phyloP scores from a whole-genome alignment of 2,888 invertebrate species.

The Volucella inflata region DNA sequence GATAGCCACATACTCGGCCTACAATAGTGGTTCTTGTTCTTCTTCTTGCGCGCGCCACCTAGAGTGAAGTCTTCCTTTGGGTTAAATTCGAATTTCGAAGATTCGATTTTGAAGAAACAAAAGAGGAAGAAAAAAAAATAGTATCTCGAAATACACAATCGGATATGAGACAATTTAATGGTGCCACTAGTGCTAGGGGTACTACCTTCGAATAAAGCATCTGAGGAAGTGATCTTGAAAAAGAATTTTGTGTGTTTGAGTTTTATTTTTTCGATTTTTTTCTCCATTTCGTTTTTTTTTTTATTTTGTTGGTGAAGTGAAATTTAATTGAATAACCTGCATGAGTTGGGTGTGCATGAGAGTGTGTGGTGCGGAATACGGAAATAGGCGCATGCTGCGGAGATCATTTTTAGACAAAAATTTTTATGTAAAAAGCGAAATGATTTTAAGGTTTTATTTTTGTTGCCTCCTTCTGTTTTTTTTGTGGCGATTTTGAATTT shows the following conservation, averaged over 20 bases:
- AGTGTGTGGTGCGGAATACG: constrained; percentile 25
- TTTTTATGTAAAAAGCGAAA: constrained; percentile 8
- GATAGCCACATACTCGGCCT: no score
- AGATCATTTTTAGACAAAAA: constrained; percentile 14
- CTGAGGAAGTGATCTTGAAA: constrained; percentile 63
- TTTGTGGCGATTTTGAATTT: background rate
- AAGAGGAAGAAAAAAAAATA: background rate
- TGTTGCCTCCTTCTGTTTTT: background rate
- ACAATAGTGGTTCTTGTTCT: no score
- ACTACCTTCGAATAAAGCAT: constrained; percentile 38
- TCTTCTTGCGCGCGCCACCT: no score
- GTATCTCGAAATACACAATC: constrained; percentile 20
- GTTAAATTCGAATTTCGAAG: no score
- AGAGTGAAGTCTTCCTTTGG: no score
- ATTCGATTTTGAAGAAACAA: no score
- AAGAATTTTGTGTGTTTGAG: constrained; percentile 37
- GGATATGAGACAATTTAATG: constrained; percentile 34
- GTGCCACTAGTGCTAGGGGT: background rate
- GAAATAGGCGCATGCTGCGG: constrained; percentile 22
- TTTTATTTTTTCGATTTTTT: background rate
- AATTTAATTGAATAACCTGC: constrained; percentile 64
- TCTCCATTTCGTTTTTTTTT: constrained; percentile 6
- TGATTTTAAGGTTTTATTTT: no score
- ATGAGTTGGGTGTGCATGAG: constrained; percentile 17
- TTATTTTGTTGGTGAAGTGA: constrained; percentile 37